phyloP scores from a whole-genome alignment of 2,888 invertebrate genomes.

The Melolontha melolontha region DNA sequence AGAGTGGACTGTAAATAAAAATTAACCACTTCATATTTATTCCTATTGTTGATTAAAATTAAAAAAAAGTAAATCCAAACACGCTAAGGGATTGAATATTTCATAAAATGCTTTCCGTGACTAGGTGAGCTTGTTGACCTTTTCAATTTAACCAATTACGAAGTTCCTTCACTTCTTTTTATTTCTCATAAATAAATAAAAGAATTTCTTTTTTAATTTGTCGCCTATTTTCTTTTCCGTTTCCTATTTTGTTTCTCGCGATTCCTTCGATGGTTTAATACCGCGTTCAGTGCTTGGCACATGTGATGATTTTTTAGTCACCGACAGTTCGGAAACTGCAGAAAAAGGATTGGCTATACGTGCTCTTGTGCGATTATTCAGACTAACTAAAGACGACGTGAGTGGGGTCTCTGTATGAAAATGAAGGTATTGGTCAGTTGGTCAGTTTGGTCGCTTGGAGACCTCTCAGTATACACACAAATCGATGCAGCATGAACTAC shows the following conservation, averaged over 20 bases:
- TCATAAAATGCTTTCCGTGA: conserved; percentile 46
- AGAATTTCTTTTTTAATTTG: neutral
- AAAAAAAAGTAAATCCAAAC: neutral
- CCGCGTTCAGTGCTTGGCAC: too few species aligned
- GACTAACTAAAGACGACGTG: neutral
- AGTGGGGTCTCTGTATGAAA: neutral
- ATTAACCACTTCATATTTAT: conserved; percentile 54
- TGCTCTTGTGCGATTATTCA: neutral
- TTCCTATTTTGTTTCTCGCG: neutral
- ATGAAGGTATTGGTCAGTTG: conserved; percentile 33
- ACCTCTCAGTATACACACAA: conserved; percentile 32
- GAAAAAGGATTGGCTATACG: too few species aligned
- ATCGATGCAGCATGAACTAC: conserved; percentile 29
- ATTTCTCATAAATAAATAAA: neutral
- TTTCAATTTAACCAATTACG: conserved; percentile 44
- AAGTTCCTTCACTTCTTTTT: neutral
- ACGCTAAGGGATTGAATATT: conserved; percentile 15
- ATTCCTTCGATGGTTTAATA: too few species aligned
- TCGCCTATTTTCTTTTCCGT: neutral
- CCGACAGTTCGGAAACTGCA: too few species aligned
- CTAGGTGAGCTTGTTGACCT: conserved; percentile 49
- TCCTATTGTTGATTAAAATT: neutral
- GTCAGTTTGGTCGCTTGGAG: conserved; percentile 35
- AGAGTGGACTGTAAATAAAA: conserved; percentile 51
- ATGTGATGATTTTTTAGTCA: too few species aligned